Evolutionary conservation across 2,888 invertebrate species (phyloP), one percentile per base, ranked within the genome.

Genomic region (Temnothorax unifasciatus): DNA sequence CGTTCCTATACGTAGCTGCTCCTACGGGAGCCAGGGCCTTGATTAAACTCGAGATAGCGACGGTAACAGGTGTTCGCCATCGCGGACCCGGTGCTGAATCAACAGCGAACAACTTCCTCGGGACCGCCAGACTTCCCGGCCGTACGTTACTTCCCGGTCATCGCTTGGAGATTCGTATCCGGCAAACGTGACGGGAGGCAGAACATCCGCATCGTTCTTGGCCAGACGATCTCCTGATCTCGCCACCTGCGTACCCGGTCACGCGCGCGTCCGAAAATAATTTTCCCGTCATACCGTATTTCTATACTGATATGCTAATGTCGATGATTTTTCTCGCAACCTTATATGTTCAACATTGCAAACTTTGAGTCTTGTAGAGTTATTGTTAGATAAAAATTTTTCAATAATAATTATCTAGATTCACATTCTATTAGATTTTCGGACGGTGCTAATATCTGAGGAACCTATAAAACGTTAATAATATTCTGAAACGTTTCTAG

Each of bases 51-150:
- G 83, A 85, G 86, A 85, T 87, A 87, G 87, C 85, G 82, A 82
- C 41, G 89, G 91, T 92, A 92, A 92, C 92, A 92, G 92, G 92
- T 92, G 92, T 91, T 89, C 91, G 83, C 83, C 85, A 85, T 89
- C 86, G 88, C 66, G 86, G 85, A 87, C 85, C 59, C 83, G 34
- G 71, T 87, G 85, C 85, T 82, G 89, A 87, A 86, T 89, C 88
- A 88, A 90, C 89, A 84, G 88, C 86, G 81, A 88, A 85, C 86
- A 89, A 77, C 89, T 83, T 85, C 75, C 59, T 4, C 73, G 64
- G 68, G 54, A 79, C 61, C 13, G 25, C 38, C 44, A n/a, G 71
- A 73, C 59, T 61, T 74, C 54, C 25, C 13, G 44, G 59, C 25
- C 13, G 44, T n/a, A n/a, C n/a, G n/a, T n/a, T n/a, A 73, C 59